Conservation (phyloP, 2,888 invertebrate species). For the Polydrusus tereticollis region DNA sequence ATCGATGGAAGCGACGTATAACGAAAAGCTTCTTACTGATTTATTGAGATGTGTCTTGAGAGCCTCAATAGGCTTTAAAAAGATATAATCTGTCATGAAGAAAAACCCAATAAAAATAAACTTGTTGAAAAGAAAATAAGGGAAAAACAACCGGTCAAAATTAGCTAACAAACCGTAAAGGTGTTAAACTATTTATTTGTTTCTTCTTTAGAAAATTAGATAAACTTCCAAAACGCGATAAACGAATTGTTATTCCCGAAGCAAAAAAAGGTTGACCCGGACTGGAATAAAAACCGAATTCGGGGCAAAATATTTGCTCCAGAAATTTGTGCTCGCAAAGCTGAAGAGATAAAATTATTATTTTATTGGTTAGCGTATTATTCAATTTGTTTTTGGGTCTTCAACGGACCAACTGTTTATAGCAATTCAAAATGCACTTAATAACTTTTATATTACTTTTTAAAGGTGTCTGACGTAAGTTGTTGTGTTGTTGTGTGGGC, state of each 20-base stretch:
- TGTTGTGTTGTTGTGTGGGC: no score
- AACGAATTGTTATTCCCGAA: constrained; percentile 7
- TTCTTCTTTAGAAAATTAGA: background rate
- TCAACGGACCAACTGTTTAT: background rate
- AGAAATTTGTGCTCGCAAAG: background rate
- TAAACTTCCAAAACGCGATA: background rate
- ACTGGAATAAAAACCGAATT: background rate
- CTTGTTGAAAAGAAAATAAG: constrained; percentile 1
- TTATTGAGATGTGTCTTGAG: constrained; percentile 8
- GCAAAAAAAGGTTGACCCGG: constrained; percentile 3
- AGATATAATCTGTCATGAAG: background rate
- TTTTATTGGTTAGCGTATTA: background rate
- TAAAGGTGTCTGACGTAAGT: no score
- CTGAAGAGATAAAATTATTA: background rate
- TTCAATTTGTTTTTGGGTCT: background rate
- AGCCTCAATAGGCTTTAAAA: background rate
- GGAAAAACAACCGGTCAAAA: background rate
- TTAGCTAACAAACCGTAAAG: constrained; percentile 8
- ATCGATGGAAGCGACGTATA: background rate
- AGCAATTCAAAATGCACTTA: background rate
- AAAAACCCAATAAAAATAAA: background rate
- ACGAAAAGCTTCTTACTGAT: constrained; percentile 2
- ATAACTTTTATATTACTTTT: no score
- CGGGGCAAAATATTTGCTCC: background rate
- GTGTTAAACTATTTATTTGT: constrained; percentile 8